Percentiles rank a stretch among this genome's conserved stretches.
Conservation (phyloP, 2,797 vertebrate species). For the Enteromius mattozi region DNA sequence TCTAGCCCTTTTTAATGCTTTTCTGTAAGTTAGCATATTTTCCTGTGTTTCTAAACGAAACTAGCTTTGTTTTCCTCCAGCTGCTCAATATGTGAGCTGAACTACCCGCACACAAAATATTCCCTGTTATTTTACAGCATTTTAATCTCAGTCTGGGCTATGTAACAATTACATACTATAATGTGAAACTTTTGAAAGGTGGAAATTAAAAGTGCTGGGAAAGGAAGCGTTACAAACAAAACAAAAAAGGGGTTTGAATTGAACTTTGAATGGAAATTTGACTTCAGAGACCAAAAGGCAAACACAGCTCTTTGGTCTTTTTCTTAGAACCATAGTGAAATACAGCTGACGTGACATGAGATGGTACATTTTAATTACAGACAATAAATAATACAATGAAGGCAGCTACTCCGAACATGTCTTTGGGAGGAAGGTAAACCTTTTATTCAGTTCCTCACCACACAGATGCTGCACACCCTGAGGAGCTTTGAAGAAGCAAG, state of each 20-base stretch:
- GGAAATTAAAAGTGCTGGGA: not conserved
- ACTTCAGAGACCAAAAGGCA: slow-evolving; percentile 11
- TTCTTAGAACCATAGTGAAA: slow-evolving; percentile 17
- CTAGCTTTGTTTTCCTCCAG: too few relatives aligned
- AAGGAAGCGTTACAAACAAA: not conserved
- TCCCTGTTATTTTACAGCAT: too few relatives aligned
- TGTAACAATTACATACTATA: not conserved
- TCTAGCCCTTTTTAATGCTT: too few relatives aligned
- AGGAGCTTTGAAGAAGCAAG: slow-evolving; percentile 52
- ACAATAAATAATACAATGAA: slow-evolving; percentile 49
- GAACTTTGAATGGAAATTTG: not conserved
- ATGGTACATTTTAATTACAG: slow-evolving; percentile 47
- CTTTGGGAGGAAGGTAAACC: slow-evolving; percentile 65
- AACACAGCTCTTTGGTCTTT: not conserved
- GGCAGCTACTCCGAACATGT: slow-evolving; percentile 69
- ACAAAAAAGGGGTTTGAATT: not conserved
- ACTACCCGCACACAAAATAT: not conserved
- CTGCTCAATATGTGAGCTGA: too few relatives aligned
- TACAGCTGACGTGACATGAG: slow-evolving; percentile 24
- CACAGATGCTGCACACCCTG: slow-evolving; percentile 51
- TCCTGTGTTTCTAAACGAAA: too few relatives aligned
- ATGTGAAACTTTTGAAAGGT: not conserved
- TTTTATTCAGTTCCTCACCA: slow-evolving; percentile 42
- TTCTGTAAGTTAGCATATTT: too few relatives aligned
- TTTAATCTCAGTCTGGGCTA: not conserved